Percentiles rank a stretch among this genome's conserved stretches.
phyloP scores from a whole-genome alignment of 2,113 vertebrate species.

The Tympanuchus pallidicinctus region DNA sequence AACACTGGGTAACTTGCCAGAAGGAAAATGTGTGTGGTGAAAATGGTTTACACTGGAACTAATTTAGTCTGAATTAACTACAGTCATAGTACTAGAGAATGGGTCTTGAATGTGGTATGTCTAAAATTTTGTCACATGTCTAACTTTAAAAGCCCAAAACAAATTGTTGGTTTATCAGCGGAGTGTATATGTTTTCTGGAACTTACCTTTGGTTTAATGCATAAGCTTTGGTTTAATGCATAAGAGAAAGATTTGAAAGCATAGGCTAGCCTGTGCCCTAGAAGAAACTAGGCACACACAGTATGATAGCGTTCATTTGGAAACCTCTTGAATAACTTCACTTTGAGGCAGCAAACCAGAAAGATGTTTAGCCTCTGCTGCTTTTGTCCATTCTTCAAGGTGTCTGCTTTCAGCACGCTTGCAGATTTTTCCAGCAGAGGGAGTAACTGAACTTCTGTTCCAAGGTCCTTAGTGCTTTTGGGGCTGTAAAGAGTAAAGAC shows the following conservation, averaged over 20 bases:
- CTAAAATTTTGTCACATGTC: conserved; percentile 36
- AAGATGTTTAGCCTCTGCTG: neutral
- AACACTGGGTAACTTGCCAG: conserved; percentile 47
- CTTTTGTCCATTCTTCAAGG: no score
- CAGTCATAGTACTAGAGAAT: conserved; percentile 45
- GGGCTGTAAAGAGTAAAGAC: neutral
- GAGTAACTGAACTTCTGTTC: neutral
- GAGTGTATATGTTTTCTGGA: neutral
- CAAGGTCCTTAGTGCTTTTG: no score
- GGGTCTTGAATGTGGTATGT: conserved; percentile 44
- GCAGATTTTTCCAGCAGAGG: conserved; percentile 26
- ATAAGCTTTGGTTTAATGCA: neutral
- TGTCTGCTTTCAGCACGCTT: neutral
- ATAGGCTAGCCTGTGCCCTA: neutral
- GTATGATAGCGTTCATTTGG: neutral
- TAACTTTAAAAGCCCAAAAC: conserved; percentile 21
- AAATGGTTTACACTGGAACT: conserved; percentile 63
- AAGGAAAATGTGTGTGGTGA: conserved; percentile 58
- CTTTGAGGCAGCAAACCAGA: neutral
- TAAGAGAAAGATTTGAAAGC: neutral
- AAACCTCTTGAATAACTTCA: neutral
- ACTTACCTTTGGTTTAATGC: neutral
- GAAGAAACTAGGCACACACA: neutral
- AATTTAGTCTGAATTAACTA: conserved; percentile 70
- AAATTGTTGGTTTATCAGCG: neutral